Base-by-base conservation (phyloP, 92 coral and sea anemone genomes). In the Palythoa grandis region DNA sequence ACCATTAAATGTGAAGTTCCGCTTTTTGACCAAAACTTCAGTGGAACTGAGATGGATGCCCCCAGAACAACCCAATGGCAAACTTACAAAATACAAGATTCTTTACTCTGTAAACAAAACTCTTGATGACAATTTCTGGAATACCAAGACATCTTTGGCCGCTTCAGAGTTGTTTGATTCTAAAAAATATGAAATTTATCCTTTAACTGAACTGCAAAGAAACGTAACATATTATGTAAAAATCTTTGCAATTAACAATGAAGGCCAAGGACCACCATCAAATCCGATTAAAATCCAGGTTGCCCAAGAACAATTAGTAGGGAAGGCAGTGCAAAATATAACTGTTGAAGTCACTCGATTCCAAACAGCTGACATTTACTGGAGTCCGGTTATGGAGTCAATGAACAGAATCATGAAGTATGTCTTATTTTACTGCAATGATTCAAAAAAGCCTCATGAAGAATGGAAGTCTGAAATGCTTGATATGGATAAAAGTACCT, bases 261-360 rank as follows among this genome's bases (percentile, higher is more conserved):
- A 80, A 56, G 98, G 94, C 0, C 82, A 87, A 84, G 98, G 98
- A 13, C 98, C 98, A n/a, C 90, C 80, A 20, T 78, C 90, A 22
- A 63, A 84, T 3, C 79, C 78, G 17, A 66, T 88, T 6, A 52
- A 24, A 70, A 76, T 92, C 23, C 50, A 57, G 17, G 85, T 80
- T 88, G 78, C 76, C 5, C 76, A 85, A 72, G 88, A 87, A n/a
- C 60, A 72, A 0, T 52, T 40, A 16, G 24, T 37, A 11, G 69
- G 61, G n/a, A 78, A 85, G 68, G 88, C 66, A 23, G 78, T 88
- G 60, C 92, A 89, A 9, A 88, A 79, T 38, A 19, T 92, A 8
- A 69, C 85, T 19, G 83, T 76, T 69, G 38, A 47, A 9, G 74
- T 63, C 56, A 14, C 80, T 47, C 82, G 79, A 25, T 22, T 52